These are phyloP conservation scores for Gisinianus flammeolus DNA, from an alignment of 2,888 invertebrate genomes.

Conservation along the genomic window DNA sequence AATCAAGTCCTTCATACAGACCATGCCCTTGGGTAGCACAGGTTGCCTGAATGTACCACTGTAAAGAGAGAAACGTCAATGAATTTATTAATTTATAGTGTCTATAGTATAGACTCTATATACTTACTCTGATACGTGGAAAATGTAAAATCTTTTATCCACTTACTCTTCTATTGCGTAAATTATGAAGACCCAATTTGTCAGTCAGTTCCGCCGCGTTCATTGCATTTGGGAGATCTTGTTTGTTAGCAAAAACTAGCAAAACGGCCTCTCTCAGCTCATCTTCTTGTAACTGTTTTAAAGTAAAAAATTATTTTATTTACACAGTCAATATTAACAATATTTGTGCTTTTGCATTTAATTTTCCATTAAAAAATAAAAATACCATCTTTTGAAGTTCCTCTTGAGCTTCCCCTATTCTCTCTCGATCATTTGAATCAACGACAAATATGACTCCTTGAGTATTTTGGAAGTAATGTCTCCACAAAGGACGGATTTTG, in stretches of 20 bases:
- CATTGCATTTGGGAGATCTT: slow-evolving; percentile 90
- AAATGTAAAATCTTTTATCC: too few relatives aligned
- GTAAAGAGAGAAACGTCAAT: too few relatives aligned
- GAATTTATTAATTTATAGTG: too few relatives aligned
- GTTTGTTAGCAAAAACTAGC: slow-evolving; percentile 96
- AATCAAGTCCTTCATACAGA: slow-evolving; percentile 98
- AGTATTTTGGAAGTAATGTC: slow-evolving; percentile 98
- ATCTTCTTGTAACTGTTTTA: slow-evolving; percentile 91
- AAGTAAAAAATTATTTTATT: neutral
- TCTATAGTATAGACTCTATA: too few relatives aligned
- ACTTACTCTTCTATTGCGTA: slow-evolving; percentile 78
- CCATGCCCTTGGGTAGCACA: slow-evolving; percentile 99
- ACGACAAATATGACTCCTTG: slow-evolving; percentile 95
- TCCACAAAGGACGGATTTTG: slow-evolving; percentile 97
- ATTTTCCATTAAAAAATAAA: too few relatives aligned
- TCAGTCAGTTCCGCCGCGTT: slow-evolving; percentile 91
- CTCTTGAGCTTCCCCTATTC: slow-evolving; percentile 89
- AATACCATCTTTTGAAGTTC: slow-evolving; percentile 89
- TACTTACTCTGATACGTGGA: too few relatives aligned
- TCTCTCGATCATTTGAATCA: slow-evolving; percentile 95
- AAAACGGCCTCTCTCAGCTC: slow-evolving; percentile 92
- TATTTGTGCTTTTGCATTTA: neutral
- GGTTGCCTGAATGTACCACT: slow-evolving; percentile 97
- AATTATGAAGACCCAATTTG: slow-evolving; percentile 83
- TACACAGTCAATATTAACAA: neutral